Evolutionary conservation across 2,888 invertebrate species (phyloP), one percentile per base, ranked within the genome.

Genomic region (Myopa testacea): DNA sequence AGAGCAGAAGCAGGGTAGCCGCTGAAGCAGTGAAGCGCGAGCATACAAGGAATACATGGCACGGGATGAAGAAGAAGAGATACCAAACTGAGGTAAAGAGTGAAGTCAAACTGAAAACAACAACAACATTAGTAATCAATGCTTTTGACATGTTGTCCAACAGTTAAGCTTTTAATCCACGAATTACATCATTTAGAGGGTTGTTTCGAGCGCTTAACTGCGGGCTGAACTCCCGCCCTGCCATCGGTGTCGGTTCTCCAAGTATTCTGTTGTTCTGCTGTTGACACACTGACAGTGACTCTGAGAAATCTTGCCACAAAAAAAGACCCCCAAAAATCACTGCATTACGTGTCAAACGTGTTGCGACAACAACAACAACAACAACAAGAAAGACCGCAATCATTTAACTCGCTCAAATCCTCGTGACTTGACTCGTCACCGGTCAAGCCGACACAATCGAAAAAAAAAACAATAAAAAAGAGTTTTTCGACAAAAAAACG

Each of bases 161-260:
- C 34, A 73, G 62, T 73, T 62, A 63, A 73, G 40, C 45, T 60
- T 73, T 73, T 73, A 37, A 58, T 38, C 72, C 45, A 60, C 50
- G 60, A 34, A 19, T 62, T 26, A 45, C 45, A 10, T 45, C 45
- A 10, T 10, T 6, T 10, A 8, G 45, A 45, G 45, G 45, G 45
- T 45, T 45, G 45, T 3, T 26, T 6, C 45, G 45, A 45, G 45
- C 45, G 45, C 45, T 45, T 45, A 3, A 45, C 45, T 10, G 26
- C 10, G 45, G 45, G 45, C 45, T 45, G 45, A 45, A 45, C 7
- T 45, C 7, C 7, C 45, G 45, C 45, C 45, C 45, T 45, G 45
- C 4, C 6, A 45, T 45, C 45, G 45, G 26, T 2, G 26, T 26
- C 45, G 10, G 4, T 3, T 45, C 7, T 10, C 45, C 45, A 10